A percentile compares a stretch with the other conserved stretches of the same genome.
Evolutionary conservation across 2,113 vertebrate genomes (phyloP).

Genomic region (Laterallus jamaicensis): DNA sequence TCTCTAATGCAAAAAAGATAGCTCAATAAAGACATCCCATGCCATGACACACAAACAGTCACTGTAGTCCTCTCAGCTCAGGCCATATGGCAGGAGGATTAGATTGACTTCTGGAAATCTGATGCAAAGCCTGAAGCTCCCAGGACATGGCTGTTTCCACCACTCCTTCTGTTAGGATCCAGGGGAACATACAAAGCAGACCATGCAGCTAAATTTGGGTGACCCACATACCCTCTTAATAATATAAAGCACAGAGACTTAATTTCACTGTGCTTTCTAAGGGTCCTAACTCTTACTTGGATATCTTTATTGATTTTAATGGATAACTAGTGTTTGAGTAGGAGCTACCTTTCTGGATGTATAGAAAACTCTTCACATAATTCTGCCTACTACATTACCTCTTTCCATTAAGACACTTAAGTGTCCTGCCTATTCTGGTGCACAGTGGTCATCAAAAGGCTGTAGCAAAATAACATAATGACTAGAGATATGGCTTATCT

Average conservation of each 20-base stretch:
- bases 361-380: neutral
- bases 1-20: neutral
- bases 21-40: neutral
- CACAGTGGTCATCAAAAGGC: neutral
- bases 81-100: neutral
- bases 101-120: neutral
- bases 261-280: neutral
- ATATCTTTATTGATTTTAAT: neutral
- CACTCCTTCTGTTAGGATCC: neutral
- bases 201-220: constrained; percentile 10
- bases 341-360: neutral
- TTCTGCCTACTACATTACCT: neutral
- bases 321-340: neutral
- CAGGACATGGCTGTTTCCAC: neutral
- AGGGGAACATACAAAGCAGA: neutral
- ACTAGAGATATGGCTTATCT: neutral
- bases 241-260: constrained; percentile 6
- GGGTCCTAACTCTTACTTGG: neutral
- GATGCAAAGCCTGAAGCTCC: neutral
- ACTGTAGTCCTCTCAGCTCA: neutral
- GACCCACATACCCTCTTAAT: neutral
- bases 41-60: neutral
- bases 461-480: neutral
- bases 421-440: neutral
- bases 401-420: neutral